A percentile compares a stretch with the other conserved stretches of the same genome.
Conservation (phyloP, 1,140 invertebrate species). For the Metaphire vulgaris region DNA sequence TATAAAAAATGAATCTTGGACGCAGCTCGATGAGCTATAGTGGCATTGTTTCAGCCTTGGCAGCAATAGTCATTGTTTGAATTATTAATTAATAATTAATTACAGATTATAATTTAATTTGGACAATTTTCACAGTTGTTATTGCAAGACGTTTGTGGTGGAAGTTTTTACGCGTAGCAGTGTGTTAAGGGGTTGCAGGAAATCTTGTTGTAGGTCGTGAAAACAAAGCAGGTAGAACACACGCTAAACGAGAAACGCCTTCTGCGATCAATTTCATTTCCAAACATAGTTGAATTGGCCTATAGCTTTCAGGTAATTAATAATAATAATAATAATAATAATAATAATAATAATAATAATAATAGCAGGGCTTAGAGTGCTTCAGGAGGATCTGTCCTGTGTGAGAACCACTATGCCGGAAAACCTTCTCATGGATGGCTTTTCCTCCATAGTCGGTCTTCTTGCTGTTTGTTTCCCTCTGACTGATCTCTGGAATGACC, state of each 20-base stretch:
- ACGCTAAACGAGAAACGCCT: constrained; percentile 91
- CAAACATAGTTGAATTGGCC: constrained; percentile 82
- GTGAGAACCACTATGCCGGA: too few relatives aligned
- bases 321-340: too few relatives aligned
- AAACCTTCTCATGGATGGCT: too few relatives aligned
- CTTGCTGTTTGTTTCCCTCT: too few relatives aligned
- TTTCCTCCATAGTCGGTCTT: too few relatives aligned
- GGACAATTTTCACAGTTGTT: not conserved
- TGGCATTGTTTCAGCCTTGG: not conserved
- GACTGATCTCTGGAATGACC: too few relatives aligned
- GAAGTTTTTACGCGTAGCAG: not conserved
- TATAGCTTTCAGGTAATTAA: constrained; percentile 6
- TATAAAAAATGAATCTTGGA: too few relatives aligned
- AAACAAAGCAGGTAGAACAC: constrained; percentile 88
- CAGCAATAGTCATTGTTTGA: not conserved
- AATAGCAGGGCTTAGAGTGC: too few relatives aligned
- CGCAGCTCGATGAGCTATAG: not conserved
- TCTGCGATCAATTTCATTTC: constrained; percentile 87
- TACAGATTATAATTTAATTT: not conserved
- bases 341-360: too few relatives aligned
- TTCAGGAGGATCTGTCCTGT: too few relatives aligned
- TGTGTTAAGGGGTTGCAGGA: not conserved
- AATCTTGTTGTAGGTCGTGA: constrained; percentile 56
- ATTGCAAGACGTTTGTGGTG: not conserved
- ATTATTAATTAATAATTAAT: not conserved